Conservation (phyloP, 2,113 vertebrate genomes). For the Falcunculus frontatus region DNA sequence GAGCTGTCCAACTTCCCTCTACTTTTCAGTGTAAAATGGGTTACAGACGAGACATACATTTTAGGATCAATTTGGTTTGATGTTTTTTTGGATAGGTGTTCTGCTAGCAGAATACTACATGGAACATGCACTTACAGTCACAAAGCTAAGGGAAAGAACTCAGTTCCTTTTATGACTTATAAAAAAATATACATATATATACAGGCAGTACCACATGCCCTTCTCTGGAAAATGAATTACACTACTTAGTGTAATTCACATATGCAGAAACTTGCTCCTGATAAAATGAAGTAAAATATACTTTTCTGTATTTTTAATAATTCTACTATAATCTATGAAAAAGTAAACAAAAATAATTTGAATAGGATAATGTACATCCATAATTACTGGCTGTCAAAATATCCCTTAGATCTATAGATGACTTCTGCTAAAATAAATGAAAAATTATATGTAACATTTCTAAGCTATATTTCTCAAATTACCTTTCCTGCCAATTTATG, state of each 20-base stretch:
- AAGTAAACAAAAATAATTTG: neutral
- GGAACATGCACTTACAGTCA: neutral
- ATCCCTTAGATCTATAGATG: neutral
- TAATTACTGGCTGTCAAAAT: neutral
- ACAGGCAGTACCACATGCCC: neutral
- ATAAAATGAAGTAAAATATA: neutral
- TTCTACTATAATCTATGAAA: neutral
- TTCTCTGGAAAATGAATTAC: neutral
- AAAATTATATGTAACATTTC: neutral
- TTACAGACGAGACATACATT: neutral
- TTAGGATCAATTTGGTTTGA: neutral
- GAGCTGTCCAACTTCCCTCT: accelerated
- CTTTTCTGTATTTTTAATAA: neutral
- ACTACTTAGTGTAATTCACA: neutral
- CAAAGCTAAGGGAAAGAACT: neutral
- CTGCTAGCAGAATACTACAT: neutral
- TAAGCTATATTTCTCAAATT: neutral
- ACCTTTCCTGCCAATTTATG: neutral
- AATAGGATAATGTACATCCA: neutral
- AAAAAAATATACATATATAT: neutral
- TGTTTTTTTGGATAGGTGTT: neutral
- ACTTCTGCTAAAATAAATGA: neutral
- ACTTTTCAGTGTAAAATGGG: neutral
- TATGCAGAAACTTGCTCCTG: neutral
- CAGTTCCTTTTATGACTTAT: neutral